Evolutionary conservation across 2,113 vertebrate genomes (phyloP).

Genomic region (Tragelaphus strepsiceros): DNA sequence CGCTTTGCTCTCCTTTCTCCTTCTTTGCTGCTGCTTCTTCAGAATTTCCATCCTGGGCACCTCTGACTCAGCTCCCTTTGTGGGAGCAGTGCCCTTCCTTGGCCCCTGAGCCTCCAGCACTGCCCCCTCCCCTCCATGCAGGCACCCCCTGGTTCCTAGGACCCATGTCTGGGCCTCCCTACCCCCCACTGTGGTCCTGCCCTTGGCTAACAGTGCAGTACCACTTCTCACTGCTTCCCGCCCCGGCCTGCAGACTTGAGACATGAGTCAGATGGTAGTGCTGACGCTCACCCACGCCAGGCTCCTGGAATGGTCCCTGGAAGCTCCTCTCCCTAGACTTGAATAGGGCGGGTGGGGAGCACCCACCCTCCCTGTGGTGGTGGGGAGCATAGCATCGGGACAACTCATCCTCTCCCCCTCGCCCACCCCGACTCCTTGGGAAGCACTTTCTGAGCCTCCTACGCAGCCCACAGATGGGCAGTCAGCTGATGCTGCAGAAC

Average conservation of each 20-base stretch:
- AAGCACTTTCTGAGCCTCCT: not conserved
- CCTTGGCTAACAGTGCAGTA: not conserved
- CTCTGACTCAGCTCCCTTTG: not conserved
- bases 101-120: not conserved
- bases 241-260: not conserved
- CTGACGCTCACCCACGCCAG: not conserved
- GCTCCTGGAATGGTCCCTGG: not conserved
- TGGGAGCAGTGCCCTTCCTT: not conserved
- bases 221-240: not conserved
- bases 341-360: no score
- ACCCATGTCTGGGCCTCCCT: not conserved
- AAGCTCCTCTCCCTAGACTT: not conserved
- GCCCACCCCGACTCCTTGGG: not conserved
- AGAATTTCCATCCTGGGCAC: not conserved
- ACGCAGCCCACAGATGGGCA: not conserved
- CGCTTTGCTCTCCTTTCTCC: not conserved
- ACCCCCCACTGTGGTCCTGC: not conserved
- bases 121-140: fast-evolving
- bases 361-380: not conserved
- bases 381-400: not conserved
- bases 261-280: not conserved
- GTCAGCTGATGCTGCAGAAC: not conserved
- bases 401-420: not conserved
- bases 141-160: not conserved
- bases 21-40: not conserved